phyloP scores from a whole-genome alignment of 2,113 vertebrate species.

The Podocnemis expansa region DNA sequence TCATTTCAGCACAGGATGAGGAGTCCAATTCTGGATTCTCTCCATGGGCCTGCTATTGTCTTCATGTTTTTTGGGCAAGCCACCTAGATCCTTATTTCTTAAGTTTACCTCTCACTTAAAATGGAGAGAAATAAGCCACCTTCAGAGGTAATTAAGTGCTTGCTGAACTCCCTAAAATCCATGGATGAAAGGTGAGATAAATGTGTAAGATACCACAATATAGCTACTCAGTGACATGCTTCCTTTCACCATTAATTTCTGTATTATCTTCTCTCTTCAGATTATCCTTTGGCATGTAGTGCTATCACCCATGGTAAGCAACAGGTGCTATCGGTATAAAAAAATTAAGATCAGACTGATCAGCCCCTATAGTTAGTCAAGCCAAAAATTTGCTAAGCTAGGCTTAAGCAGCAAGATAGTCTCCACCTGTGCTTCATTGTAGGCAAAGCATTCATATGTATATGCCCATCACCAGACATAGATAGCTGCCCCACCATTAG shows the following conservation, averaged over 20 bases:
- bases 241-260: accelerated
- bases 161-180: background rate
- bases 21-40: background rate
- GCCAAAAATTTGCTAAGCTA: background rate
- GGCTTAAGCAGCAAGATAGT: background rate
- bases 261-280: accelerated
- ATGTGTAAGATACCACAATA: background rate
- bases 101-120: background rate
- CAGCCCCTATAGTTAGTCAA: background rate
- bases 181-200: background rate
- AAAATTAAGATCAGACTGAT: background rate
- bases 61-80: background rate
- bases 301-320: background rate
- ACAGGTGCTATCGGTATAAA: background rate
- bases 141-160: background rate
- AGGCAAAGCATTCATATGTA: accelerated
- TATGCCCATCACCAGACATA: accelerated
- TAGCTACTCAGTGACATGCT: background rate
- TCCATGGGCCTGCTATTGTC: background rate
- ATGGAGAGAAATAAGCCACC: background rate
- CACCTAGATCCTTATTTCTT: background rate
- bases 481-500: background rate
- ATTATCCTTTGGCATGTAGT: background rate
- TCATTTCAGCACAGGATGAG: background rate
- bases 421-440: background rate